These are phyloP conservation scores for Pseudonaja textilis DNA, from an alignment of 2,113 vertebrate species.

Conservation along the genomic window DNA sequence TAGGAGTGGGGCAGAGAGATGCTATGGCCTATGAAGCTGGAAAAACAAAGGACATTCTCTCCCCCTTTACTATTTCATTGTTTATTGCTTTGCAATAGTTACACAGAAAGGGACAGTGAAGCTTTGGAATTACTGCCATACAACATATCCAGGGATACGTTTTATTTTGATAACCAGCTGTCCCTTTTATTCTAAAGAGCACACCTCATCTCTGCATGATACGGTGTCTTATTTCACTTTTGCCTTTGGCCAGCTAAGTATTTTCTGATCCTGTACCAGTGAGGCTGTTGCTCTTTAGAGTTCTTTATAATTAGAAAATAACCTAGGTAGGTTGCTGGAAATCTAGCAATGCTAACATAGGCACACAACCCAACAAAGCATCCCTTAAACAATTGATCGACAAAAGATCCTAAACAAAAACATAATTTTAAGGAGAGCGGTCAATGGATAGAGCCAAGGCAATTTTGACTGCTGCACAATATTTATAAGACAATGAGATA, in stretches of 20 bases:
- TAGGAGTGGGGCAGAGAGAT: not conserved
- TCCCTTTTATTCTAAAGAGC: slow-evolving; percentile 65
- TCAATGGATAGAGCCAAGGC: not conserved
- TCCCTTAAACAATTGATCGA: not conserved
- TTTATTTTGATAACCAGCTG: slow-evolving; percentile 73
- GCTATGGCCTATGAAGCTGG: not conserved
- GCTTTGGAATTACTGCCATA: slow-evolving; percentile 33
- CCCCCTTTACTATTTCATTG: slow-evolving; percentile 50
- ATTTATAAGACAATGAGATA: not conserved
- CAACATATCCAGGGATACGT: slow-evolving; percentile 64
- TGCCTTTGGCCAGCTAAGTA: slow-evolving; percentile 37
- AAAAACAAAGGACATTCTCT: not conserved
- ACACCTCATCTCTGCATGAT: slow-evolving; percentile 40
- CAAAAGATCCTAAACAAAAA: not conserved
- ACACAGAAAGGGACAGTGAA: slow-evolving; percentile 43
- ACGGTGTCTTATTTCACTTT: slow-evolving; percentile 65
- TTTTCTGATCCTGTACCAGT: slow-evolving; percentile 43
- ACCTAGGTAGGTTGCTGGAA: not conserved
- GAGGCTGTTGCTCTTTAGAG: slow-evolving; percentile 12
- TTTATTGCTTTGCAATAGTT: slow-evolving; percentile 66
- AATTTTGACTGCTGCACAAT: not conserved
- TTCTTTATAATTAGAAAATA: slow-evolving; percentile 9
- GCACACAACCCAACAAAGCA: not conserved
- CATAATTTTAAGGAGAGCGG: not conserved
- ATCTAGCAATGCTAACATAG: not conserved